These are phyloP conservation scores for Scaptomyza cyrtandrae DNA, from an alignment of 2,888 invertebrate species.

Conservation along the genomic window DNA sequence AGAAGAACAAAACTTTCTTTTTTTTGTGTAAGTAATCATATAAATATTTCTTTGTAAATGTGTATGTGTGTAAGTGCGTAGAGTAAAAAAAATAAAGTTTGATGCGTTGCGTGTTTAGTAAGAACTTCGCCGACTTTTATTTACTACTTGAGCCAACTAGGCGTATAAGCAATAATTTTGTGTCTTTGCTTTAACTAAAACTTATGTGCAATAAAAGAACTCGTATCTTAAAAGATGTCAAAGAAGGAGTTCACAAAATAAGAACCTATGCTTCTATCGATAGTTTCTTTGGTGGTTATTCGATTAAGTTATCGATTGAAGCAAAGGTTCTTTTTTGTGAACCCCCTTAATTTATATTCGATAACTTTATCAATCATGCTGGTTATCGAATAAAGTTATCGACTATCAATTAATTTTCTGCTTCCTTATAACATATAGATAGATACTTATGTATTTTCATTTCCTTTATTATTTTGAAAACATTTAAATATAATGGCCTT, in stretches of 20 bases:
- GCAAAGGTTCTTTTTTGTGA: no score
- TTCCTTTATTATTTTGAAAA: no score
- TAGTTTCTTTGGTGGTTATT: neutral
- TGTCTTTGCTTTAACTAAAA: constrained; percentile 18
- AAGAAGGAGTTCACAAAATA: neutral
- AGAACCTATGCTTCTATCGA: neutral
- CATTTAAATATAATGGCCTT: no score
- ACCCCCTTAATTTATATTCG: no score
- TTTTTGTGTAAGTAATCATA: constrained; percentile 67
- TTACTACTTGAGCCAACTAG: constrained; percentile 12
- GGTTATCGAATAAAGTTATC: no score
- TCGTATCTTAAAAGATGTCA: neutral
- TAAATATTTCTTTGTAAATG: constrained; percentile 65
- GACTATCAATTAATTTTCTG: no score
- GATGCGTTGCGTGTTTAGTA: constrained; percentile 72
- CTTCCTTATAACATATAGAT: no score
- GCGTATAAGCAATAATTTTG: constrained; percentile 46
- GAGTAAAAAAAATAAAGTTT: constrained; percentile 39
- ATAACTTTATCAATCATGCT: no score
- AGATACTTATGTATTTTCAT: no score
- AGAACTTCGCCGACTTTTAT: constrained; percentile 65
- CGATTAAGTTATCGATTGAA: neutral
- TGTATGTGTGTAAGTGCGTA: constrained; percentile 15
- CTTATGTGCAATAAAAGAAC: neutral
- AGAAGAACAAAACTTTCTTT: constrained; percentile 50